These are phyloP conservation scores for Crotalus helleri DNA, from an alignment of 2,113 vertebrate species.

Conservation along the genomic window DNA sequence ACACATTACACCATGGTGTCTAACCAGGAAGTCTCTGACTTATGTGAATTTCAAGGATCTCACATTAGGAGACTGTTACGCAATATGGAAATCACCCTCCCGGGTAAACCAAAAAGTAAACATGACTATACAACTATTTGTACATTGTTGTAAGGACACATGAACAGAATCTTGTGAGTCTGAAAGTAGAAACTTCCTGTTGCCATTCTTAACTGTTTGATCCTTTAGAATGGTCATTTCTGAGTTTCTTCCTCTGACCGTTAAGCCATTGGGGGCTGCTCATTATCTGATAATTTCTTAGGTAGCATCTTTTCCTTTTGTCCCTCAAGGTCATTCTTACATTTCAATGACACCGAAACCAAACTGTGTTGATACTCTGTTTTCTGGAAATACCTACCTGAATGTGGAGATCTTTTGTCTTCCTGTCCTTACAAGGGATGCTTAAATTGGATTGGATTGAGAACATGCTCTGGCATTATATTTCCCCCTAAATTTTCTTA, in stretches of 20 bases:
- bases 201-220: background rate
- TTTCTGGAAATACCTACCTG: background rate
- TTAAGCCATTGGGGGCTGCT: background rate
- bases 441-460: background rate
- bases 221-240: background rate
- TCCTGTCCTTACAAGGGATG: background rate
- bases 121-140: background rate
- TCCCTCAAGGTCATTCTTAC: background rate
- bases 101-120: background rate
- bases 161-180: background rate
- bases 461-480: background rate
- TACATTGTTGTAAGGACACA: background rate
- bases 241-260: background rate
- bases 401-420: background rate
- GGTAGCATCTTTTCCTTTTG: background rate
- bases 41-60: background rate
- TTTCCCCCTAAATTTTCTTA: background rate
- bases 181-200: background rate
- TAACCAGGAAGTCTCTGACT: no score
- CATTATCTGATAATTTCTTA: background rate
- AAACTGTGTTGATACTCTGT: background rate
- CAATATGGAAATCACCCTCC: background rate
- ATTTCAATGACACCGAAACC: background rate
- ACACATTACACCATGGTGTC: no score
- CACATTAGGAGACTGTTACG: background rate